Percentiles rank a stretch among this genome's conserved stretches.
These are phyloP conservation scores for Sitophilus oryzae DNA, from an alignment of 1,140 invertebrate genomes.

Conservation along the genomic window DNA sequence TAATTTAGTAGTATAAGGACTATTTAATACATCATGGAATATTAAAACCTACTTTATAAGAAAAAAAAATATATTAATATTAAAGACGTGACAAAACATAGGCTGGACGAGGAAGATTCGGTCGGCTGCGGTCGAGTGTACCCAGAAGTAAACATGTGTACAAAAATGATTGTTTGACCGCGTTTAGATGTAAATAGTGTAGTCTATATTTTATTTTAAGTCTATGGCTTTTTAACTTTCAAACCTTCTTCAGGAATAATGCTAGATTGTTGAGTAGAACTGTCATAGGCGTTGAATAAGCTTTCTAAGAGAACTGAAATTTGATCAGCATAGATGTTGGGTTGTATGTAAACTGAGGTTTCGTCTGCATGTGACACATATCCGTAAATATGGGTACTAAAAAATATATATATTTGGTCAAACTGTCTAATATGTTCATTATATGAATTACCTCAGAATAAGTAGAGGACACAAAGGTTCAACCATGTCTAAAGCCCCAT, in stretches of 20 bases:
- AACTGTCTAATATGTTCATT: no score
- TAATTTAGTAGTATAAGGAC: no score
- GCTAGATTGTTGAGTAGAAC: constrained; percentile 39
- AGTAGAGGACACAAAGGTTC: constrained; percentile 51
- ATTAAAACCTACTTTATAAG: not conserved
- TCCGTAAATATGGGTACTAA: constrained; percentile 47
- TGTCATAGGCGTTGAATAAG: constrained; percentile 55
- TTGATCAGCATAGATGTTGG: constrained; percentile 41
- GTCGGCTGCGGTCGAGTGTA: no score
- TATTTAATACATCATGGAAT: no score
- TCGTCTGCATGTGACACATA: constrained; percentile 46
- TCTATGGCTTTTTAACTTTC: not conserved
- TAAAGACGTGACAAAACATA: not conserved
- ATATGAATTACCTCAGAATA: constrained; percentile 41
- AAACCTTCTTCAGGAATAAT: constrained; percentile 41
- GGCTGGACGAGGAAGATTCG: no score
- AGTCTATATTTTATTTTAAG: no score
- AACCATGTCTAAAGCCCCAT: constrained; percentile 48
- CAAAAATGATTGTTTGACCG: no score
- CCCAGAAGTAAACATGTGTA: no score
- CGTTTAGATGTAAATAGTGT: no score
- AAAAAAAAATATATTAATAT: not conserved
- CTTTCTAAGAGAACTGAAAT: constrained; percentile 48
- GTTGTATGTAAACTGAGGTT: constrained; percentile 57
- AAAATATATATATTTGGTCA: constrained; percentile 24